A percentile compares a stretch with the other conserved stretches of the same genome.
These are phyloP conservation scores for Drosophila ercepeae DNA, from an alignment of 1,140 invertebrate genomes.

Conservation along the genomic window DNA sequence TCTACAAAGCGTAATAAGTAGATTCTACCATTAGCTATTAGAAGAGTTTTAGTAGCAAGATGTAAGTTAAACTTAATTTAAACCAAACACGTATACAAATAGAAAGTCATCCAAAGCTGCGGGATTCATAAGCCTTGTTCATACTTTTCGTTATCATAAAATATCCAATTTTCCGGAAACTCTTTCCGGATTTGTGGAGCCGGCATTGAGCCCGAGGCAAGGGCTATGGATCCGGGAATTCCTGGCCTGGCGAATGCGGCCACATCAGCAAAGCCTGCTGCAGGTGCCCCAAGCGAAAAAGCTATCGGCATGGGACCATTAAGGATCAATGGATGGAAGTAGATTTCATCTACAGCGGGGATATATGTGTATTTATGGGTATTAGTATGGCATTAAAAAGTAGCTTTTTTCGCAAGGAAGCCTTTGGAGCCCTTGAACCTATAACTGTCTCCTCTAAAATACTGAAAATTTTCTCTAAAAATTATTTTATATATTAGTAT, in stretches of 20 bases:
- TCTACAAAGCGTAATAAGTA: conserved; percentile 1
- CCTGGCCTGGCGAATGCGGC: background rate
- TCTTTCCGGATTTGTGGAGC: conserved; percentile 32
- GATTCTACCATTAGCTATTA: background rate
- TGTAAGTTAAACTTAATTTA: background rate
- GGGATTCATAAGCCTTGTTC: background rate
- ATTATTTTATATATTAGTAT: too few relatives aligned
- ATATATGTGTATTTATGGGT: background rate
- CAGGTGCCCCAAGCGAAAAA: background rate
- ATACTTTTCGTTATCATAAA: conserved; percentile 44
- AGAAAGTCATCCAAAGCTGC: background rate
- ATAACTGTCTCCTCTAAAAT: background rate
- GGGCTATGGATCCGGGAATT: background rate
- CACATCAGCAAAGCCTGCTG: background rate
- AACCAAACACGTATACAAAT: background rate
- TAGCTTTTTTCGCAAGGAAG: too few relatives aligned
- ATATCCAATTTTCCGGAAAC: conserved; percentile 60
- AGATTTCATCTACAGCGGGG: background rate
- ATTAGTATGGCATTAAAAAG: background rate
- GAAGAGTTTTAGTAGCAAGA: background rate
- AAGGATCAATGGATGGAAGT: background rate
- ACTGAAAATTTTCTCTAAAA: background rate
- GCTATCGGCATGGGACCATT: background rate
- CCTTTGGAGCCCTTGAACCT: too few relatives aligned
- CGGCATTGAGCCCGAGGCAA: background rate